These are phyloP conservation scores for Diabrotica virgifera DNA, from an alignment of 1,140 invertebrate genomes.

Conservation along the genomic window DNA sequence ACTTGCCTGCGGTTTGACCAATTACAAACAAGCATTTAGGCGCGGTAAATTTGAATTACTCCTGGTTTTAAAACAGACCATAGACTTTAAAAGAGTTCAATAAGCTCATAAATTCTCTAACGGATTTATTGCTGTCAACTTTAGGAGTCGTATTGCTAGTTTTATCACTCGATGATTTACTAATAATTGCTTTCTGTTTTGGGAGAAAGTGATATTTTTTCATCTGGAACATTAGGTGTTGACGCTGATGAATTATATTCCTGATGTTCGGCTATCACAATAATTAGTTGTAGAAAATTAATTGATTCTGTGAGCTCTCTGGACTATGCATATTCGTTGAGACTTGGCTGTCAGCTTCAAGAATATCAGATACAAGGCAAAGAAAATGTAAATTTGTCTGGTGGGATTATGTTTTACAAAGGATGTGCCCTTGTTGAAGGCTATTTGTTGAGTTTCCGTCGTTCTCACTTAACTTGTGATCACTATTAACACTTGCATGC, in stretches of 20 bases:
- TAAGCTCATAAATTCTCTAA: not conserved
- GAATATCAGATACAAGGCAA: conserved; percentile 66
- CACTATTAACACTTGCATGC: too few species aligned
- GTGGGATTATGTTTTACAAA: too few species aligned
- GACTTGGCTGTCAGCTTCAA: conserved; percentile 51
- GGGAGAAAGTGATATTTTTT: not conserved
- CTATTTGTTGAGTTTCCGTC: too few species aligned
- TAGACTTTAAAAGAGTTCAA: not conserved
- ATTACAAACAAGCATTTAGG: too few species aligned
- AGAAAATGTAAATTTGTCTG: too few species aligned
- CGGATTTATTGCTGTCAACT: too few species aligned
- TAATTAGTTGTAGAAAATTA: conserved; percentile 1
- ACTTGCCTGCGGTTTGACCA: too few species aligned
- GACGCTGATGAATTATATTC: conserved; percentile 1
- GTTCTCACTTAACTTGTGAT: too few species aligned
- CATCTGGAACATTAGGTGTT: not conserved
- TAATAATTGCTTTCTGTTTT: not conserved
- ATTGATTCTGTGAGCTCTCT: conserved; percentile 20
- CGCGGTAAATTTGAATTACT: too few species aligned
- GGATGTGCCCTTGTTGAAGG: too few species aligned
- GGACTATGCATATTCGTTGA: conserved; percentile 30
- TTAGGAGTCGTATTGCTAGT: not conserved
- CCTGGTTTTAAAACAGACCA: too few species aligned
- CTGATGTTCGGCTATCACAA: not conserved
- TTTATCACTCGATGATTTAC: not conserved